phyloP scores from a whole-genome alignment of 2,888 invertebrate genomes.

The Drosophila aldrichi region DNA sequence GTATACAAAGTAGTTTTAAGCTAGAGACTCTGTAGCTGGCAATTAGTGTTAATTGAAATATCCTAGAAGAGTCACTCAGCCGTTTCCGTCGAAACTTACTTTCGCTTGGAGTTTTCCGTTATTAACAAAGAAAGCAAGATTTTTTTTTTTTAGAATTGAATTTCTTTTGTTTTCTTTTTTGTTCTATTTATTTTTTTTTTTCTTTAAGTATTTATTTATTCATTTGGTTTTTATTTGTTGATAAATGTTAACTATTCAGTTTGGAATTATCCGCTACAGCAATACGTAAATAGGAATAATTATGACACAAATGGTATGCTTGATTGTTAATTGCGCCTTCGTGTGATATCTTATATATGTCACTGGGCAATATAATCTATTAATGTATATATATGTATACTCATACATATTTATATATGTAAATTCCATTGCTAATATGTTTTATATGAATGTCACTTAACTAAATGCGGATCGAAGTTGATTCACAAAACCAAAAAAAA shows the following conservation, averaged over 20 bases:
- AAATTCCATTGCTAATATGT: slow-evolving; percentile 1
- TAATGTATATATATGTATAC: not conserved
- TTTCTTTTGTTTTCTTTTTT: not conserved
- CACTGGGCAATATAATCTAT: slow-evolving; percentile 1
- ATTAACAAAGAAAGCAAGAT: not conserved
- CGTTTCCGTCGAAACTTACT: not conserved
- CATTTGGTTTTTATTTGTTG: not conserved
- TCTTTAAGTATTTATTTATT: not conserved
- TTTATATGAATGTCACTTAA: not conserved
- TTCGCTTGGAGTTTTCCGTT: not conserved
- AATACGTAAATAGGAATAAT: slow-evolving; percentile 9
- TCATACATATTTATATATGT: not conserved
- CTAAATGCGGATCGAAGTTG: not conserved
- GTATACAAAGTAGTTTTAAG: no score
- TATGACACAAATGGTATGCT: slow-evolving; percentile 5
- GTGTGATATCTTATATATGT: not conserved
- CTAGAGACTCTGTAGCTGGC: no score
- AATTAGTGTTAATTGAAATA: no score
- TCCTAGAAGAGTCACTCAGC: not conserved
- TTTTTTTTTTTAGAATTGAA: not conserved
- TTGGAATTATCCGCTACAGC: slow-evolving; percentile 8
- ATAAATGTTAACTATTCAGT: slow-evolving; percentile 16
- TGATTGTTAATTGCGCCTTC: not conserved
- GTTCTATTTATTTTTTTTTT: not conserved
- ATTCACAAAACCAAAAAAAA: not conserved